phyloP scores from a whole-genome alignment of 2,797 vertebrate species.

The Hafferia zeledoni region DNA sequence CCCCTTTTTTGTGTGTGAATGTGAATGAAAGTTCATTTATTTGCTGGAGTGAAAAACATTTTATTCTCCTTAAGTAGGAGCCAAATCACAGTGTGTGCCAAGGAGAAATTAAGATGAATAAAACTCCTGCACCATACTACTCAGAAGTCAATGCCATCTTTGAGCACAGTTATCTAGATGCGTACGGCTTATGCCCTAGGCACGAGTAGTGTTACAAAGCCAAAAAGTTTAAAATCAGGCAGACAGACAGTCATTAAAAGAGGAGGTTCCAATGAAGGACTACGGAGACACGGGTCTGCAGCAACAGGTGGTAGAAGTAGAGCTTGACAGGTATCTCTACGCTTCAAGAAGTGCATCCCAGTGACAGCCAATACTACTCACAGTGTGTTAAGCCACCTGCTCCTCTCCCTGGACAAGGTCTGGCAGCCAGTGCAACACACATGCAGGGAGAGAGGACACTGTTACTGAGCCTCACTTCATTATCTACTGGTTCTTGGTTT shows the following conservation, averaged over 20 bases:
- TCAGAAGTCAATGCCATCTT: not conserved
- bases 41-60: not conserved
- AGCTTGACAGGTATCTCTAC: not conserved
- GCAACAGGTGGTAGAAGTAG: not conserved
- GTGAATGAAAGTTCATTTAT: not conserved
- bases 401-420: not conserved
- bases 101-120: not conserved
- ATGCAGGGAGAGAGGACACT: not conserved
- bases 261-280: not conserved
- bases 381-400: not conserved
- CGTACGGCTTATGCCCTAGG: not conserved
- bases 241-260: not conserved
- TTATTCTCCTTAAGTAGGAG: not conserved
- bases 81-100: not conserved
- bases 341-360: not conserved
- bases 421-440: fast-evolving
- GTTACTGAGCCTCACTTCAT: not conserved
- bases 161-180: not conserved
- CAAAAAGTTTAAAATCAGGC: not conserved
- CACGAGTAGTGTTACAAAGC: not conserved
- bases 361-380: not conserved
- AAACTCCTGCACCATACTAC: not conserved
- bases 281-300: not conserved
- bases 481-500: not conserved
- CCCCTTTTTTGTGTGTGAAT: not conserved